Base-by-base conservation (phyloP, 37 sponge, comb jelly and placozoan species). In the Cladorhizidae sp. region DNA sequence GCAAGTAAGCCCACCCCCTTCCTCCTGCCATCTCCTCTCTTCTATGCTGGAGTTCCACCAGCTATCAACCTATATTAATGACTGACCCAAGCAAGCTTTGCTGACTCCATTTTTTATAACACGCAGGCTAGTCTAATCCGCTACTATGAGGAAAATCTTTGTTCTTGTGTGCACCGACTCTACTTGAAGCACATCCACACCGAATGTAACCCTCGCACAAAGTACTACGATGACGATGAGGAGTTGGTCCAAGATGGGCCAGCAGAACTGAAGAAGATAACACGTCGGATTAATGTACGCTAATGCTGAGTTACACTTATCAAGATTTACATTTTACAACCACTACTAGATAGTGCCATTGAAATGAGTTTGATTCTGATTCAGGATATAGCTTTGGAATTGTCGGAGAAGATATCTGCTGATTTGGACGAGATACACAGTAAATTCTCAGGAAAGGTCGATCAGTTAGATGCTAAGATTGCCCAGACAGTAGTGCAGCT, bases 191-290 rank as follows among this genome's bases (percentile, higher is more conserved):
- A 80, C 36, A 26, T 80, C 1, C 69, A 69, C 17, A 69, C 11
- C 6, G 50, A 65, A 3, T 80, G 80, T 40, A 56, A 42, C 23
- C 80, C 80, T 5, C 3, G 22, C 1, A 23, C 57, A 18, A 14
- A 35, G 33, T 80, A 32, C 43, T 80, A 80, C 69, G 80, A 80
- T 54, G 80, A 80, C 52, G 80, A 80, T 36, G 80, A 80, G 50
- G 58, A 42, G 33, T n/a, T 21, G 6, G 41, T 2, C 26, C 25
- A 77, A 45, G 29, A 61, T 1, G 2, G n/a, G n/a, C 64, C 77
- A 29, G n/a, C 64, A 15, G 15, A 63, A 63, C 43, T 77, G 3
- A 35, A 77, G 65, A 77, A 77, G 40, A 77, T 77, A 11, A 77
- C 64, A 5, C 77, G 63, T 31, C 64, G 63, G 49, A 77, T 77